Evolutionary conservation across 2,888 invertebrate species (phyloP).

Genomic region (Onchidella celtica): DNA sequence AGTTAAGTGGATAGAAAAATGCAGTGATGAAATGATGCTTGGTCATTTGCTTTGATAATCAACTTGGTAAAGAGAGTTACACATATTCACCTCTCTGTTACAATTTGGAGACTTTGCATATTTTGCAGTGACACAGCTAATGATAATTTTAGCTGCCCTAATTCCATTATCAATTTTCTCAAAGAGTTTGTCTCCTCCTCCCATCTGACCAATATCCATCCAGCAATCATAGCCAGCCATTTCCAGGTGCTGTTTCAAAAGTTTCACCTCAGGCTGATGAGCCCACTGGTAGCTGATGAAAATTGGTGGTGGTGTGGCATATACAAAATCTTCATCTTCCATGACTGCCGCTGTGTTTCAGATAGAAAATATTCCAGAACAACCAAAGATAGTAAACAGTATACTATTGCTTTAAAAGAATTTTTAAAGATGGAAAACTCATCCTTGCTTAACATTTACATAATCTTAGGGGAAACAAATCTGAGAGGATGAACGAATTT

Average conservation of each 20-base stretch:
- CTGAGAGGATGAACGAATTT: no score
- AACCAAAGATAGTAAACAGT: no score
- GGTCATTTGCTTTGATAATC: no score
- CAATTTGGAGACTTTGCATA: constrained; percentile 78
- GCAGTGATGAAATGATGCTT: no score
- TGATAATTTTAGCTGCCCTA: constrained; percentile 72
- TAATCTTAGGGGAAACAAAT: no score
- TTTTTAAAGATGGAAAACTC: no score
- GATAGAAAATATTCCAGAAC: no score
- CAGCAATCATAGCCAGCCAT: constrained; percentile 77
- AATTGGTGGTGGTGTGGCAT: constrained; percentile 57
- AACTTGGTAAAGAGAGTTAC: no score
- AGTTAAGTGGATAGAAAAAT: no score
- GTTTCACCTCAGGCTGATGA: constrained; percentile 75
- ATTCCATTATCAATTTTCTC: constrained; percentile 77
- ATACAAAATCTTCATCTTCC: constrained; percentile 62
- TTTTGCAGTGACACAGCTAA: constrained; percentile 74
- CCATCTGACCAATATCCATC: constrained; percentile 80
- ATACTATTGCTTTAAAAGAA: no score
- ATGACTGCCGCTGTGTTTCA: constrained; percentile 65
- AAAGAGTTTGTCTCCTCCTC: constrained; percentile 78
- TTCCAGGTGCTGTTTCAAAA: constrained; percentile 73
- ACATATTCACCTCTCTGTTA: constrained; percentile 75
- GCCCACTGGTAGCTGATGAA: constrained; percentile 78
- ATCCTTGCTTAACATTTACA: no score